Evolutionary conservation across 2,888 invertebrate genomes (phyloP), one percentile per base, ranked within the genome.

Genomic region (Steromphala cineraria): DNA sequence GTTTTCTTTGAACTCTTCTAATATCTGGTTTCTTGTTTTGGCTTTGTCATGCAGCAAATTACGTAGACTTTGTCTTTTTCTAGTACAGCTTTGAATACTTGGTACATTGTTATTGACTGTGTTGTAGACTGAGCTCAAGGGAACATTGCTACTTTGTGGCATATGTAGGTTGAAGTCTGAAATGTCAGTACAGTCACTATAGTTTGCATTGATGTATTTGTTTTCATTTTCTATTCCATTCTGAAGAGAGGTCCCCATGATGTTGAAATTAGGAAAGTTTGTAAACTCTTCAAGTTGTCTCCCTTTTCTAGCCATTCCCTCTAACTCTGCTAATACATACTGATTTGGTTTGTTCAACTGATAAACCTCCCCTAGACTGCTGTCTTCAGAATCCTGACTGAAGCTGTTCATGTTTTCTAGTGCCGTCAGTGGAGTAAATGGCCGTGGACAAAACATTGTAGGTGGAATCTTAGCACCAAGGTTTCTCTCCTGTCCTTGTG

Each of bases 251-350:
- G 46, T 46, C 13, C 46, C 46, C 5, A 46, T 46, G 4, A 46
- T 46, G 17, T 40, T 4, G 17, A 71, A 71, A 19, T 36, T 36
- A 10, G 71, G 71, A 71, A 36, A 19, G 10, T 17, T 40, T n/a
- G n/a, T 71, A 46, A 46, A 46, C 13, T 71, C 71, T 31, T 71
- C 71, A 31, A 71, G 19, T 13, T 71, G 36, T 36, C 40, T 36
- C 17, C 19, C 71, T 17, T 71, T 40, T 19, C 36, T 36, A 40
- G 71, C 17, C 71, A 36, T 31, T 19, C 71, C 84, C 77, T 84
- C 84, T 3, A 84, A 55, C 80, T 84, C 81, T n/a, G 84, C 84
- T 53, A 78, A 67, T 24, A 80, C 75, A 78, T 78, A 84, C 36
- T 84, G 79, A 62, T 84, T 84, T 53, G 81, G 67, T 75, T 80